Base-by-base conservation (phyloP, 2,888 invertebrate species). In the Hypercompe scribonia region DNA sequence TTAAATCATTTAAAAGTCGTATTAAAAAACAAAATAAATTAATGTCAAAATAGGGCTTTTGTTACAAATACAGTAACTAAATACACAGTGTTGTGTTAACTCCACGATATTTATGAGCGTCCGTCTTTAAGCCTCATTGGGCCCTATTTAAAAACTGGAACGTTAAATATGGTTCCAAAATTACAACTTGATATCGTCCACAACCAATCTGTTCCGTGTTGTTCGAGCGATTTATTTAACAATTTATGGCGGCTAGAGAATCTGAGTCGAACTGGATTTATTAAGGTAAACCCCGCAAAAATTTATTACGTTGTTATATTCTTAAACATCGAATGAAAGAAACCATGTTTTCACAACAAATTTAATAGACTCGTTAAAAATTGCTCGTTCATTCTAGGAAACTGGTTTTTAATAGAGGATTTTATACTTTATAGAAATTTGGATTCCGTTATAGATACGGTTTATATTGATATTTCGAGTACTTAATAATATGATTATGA, bases 181-280 rank as follows among this genome's bases (percentile, higher is more conserved):
- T 89, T 84, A 88, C 87, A 90, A 88, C 84, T 84, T 85, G 87
- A 89, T 87, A 86, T 86, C 79, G 84, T 86, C 86, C 86, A 85
- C 88, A 83, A 85, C 79, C 85, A 86, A 89, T 86, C 84, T 87
- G 82, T 86, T 86, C 82, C 81, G 84, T 87, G 89, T 90, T 89
- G 90, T 92, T 89, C 90, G 87, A 89, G 85, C 93, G 91, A 93
- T 94, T 94, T 94, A 93, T 93, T 92, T 89, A 91, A 90, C 92
- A 93, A 94, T 94, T 94, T 94, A 94, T 92, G 86, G 91, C 84
- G 86, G 89, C 89, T 88, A 84, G 89, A 88, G 91, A 94, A 91
- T 93, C 92, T 93, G 92, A 94, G 90, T 91, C 91, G 88, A 88
- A 90, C 88, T 86, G 89, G 91, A 94, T 94, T 94, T 94, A 94